Evolutionary conservation across 2,888 invertebrate genomes (phyloP).

Genomic region (Myopa testacea): DNA sequence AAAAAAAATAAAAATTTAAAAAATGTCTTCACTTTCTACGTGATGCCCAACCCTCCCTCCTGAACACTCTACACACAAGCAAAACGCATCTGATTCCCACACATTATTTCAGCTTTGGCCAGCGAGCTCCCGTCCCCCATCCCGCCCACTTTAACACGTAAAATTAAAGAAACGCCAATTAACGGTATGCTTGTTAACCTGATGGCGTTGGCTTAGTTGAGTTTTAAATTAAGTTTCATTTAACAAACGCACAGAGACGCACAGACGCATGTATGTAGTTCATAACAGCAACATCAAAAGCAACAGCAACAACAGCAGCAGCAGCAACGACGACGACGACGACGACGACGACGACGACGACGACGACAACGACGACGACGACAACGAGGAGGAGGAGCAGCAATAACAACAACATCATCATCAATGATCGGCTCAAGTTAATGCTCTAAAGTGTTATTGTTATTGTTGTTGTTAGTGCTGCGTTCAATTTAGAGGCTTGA

Average conservation of each 20-base stretch:
- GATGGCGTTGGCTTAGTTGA: background rate
- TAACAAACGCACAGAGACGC: slow-evolving; percentile 13
- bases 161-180: slow-evolving; percentile 10
- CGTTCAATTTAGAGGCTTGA: no score
- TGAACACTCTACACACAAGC: no score
- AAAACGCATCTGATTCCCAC: slow-evolving; percentile 11
- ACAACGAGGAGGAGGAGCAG: background rate
- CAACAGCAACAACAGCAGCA: background rate
- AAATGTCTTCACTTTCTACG: background rate
- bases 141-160: background rate
- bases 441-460: background rate
- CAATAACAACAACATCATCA: background rate
- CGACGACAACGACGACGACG: background rate
- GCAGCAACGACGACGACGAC: background rate
- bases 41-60: background rate
- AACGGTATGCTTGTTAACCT: slow-evolving; percentile 16
- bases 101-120: no score
- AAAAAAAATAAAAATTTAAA: background rate
- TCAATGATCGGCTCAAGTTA: background rate
- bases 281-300: background rate
- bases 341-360: background rate
- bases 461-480: background rate
- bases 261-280: no score
- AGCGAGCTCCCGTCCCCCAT: no score
- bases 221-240: slow-evolving; percentile 10